Evolutionary conservation across 2,797 vertebrate species (phyloP).

Genomic region (Chelonia mydas): DNA sequence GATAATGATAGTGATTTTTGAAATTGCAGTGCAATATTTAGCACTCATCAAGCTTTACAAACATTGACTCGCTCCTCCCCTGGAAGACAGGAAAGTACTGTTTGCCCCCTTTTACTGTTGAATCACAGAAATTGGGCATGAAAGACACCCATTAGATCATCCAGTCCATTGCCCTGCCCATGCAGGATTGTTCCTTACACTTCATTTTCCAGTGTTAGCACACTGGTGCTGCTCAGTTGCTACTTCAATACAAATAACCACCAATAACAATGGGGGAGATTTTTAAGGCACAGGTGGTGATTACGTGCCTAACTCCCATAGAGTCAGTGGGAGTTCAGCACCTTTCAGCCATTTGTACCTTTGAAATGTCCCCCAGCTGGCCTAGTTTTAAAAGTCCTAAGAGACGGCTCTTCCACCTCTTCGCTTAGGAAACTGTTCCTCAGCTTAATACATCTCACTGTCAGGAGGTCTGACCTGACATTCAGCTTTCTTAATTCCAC

Average conservation of each 20-base stretch:
- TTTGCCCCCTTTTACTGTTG: accelerated
- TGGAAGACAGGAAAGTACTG: background rate
- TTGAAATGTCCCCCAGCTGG: background rate
- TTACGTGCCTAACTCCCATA: background rate
- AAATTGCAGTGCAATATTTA: background rate
- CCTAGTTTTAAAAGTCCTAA: background rate
- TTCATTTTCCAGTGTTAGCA: background rate
- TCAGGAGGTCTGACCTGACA: background rate
- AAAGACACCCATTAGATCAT: background rate
- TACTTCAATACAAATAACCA: background rate
- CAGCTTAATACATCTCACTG: background rate
- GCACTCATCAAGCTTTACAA: background rate
- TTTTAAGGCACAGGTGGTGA: background rate
- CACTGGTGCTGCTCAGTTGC: background rate
- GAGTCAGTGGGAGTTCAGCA: background rate
- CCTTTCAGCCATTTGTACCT: background rate
- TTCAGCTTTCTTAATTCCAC: background rate
- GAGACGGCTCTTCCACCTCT: background rate
- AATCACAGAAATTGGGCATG: background rate
- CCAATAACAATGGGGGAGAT: background rate
- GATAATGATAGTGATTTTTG: slow-evolving; percentile 1
- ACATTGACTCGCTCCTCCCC: background rate
- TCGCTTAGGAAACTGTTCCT: background rate
- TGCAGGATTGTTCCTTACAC: background rate
- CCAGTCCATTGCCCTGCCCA: background rate